Evolutionary conservation across 1,140 invertebrate genomes (phyloP).

Genomic region (Luehdorfia chinensis): DNA sequence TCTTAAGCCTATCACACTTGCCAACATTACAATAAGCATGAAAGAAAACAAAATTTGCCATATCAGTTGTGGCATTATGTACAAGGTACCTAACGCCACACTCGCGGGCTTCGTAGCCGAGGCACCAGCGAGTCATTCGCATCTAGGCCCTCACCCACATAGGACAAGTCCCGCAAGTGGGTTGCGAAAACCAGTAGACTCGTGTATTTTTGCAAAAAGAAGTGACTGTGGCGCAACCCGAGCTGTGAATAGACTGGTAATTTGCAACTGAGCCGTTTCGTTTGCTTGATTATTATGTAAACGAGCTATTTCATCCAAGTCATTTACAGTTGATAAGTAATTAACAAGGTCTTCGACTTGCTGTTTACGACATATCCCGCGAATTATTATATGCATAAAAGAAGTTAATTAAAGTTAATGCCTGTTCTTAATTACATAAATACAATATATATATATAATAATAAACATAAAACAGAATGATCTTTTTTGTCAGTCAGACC

Average conservation of each 20-base stretch:
- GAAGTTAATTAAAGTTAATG: no score
- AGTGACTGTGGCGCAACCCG: not conserved
- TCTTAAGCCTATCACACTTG: no score
- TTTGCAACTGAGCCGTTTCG: slow-evolving; percentile 12
- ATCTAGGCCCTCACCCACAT: slow-evolving; percentile 38
- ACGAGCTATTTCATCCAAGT: slow-evolving; percentile 9
- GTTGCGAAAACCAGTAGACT: slow-evolving; percentile 23
- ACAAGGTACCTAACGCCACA: no score
- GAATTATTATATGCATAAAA: no score
- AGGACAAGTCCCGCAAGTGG: slow-evolving; percentile 20
- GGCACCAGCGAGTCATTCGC: not conserved
- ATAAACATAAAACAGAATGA: no score
- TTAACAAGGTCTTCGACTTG: not conserved
- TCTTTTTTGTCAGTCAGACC: no score
- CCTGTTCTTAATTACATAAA: no score
- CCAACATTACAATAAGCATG: no score
- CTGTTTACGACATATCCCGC: slow-evolving; percentile 2
- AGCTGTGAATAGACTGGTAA: slow-evolving; percentile 1
- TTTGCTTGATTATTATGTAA: slow-evolving; percentile 12
- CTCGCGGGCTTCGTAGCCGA: no score
- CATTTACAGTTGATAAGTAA: slow-evolving; percentile 2
- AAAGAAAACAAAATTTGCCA: no score
- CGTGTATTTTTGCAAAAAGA: slow-evolving; percentile 18
- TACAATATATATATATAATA: no score
- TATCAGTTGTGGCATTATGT: no score